Percentiles rank a stretch among this genome's conserved stretches.
These are phyloP conservation scores for Coelogynopora nodosa DNA, from an alignment of 2,888 invertebrate species.

Conservation along the genomic window DNA sequence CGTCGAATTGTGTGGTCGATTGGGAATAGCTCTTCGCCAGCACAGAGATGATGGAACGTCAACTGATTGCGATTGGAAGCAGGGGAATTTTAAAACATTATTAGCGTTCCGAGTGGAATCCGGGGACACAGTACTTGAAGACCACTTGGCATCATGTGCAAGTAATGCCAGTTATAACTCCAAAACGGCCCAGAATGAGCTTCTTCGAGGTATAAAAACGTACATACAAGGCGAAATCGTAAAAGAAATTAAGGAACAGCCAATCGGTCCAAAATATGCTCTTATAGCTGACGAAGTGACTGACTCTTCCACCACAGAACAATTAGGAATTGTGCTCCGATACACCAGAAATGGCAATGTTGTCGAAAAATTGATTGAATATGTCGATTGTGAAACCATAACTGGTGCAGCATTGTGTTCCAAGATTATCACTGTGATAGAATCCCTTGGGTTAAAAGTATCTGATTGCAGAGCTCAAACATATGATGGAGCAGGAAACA, in stretches of 20 bases:
- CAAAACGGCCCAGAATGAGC: not conserved
- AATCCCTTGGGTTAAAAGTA: slow-evolving; percentile 1
- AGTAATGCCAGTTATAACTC: not conserved
- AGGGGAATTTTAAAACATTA: not conserved
- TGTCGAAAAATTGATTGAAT: not conserved
- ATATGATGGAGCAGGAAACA: not conserved
- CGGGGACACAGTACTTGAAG: not conserved
- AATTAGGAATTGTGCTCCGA: not conserved
- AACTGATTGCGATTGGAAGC: not conserved
- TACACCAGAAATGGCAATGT: not conserved
- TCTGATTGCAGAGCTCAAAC: not conserved
- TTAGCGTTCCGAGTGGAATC: not conserved
- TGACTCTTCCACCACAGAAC: not conserved
- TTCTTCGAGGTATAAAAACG: not conserved
- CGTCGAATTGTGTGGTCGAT: too few relatives aligned
- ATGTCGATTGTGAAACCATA: not conserved
- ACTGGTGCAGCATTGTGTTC: not conserved
- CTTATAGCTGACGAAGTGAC: too few relatives aligned
- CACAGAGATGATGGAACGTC: not conserved
- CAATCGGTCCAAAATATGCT: not conserved
- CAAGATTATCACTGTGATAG: not conserved
- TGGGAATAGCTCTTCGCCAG: too few relatives aligned
- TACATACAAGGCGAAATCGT: not conserved
- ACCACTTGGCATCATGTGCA: not conserved
- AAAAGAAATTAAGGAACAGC: not conserved